Evolutionary conservation across 1,140 invertebrate species (phyloP), one percentile per base, ranked within the genome.

Genomic region (Scaptomyza montana): DNA sequence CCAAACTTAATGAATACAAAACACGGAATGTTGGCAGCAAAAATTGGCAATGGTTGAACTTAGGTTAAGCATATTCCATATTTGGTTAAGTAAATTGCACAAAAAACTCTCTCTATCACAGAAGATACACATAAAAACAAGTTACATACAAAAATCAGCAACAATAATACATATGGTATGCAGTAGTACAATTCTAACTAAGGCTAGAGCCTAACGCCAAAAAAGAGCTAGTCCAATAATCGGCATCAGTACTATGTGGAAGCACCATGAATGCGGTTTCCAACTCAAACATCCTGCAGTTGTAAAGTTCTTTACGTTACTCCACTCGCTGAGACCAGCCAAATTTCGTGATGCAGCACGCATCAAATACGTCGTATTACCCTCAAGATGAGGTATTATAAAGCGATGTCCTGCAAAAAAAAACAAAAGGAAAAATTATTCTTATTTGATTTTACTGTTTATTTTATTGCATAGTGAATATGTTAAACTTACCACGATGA

Each of bases 291-390:
- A 80, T 10, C 57, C 28, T 36, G 90, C 77, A 7, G 91, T 92
- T 33, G 76, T 65, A 53, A 91, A 92, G 19, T 59, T 77, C 63
- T 77, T 85, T 33, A 91, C 84, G 13, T 53, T 57, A 33, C 84
- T 89, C 84, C 82, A 92, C 55, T 92, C 92, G 55, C 92, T 92
- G 8, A 92, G 59, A 5, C 92, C 92, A 6, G 92, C 92, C 39
- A 86, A 69, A 80, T 93, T 93, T 3, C 79, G 65, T 4, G 92
- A 90, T 57, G 92, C 92, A 5, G 89, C 92, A 7, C 92, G 72
- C 66, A 93, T 84, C 12, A 87, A 67, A 66, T 93, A 93, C 3
- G 77, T 84, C 13, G 92, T 92, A 61, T 93, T 91, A 2, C 69
- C 74, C 49, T 80, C 41, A 5, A 93, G 64, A 36, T 86, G 71